These are phyloP conservation scores for Helleia helle DNA, from an alignment of 2,888 invertebrate species.

Conservation along the genomic window DNA sequence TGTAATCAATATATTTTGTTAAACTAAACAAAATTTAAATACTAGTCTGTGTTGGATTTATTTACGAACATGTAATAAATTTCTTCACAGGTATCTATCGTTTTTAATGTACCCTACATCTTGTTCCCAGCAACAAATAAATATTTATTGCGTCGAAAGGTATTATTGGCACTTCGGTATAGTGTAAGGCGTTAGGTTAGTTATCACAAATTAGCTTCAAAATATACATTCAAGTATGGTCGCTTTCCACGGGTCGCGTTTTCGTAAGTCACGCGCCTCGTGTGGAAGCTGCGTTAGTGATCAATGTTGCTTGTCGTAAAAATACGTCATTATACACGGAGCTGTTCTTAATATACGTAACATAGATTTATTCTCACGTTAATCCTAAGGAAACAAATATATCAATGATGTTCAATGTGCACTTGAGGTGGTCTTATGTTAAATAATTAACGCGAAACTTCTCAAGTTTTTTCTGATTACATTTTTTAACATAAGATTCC, in stretches of 20 bases:
- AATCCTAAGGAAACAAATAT: constrained; percentile 39
- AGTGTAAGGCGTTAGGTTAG: constrained; percentile 57
- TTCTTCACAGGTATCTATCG: not conserved
- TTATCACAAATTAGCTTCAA: constrained; percentile 66
- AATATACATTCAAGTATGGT: constrained; percentile 42
- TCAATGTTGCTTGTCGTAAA: constrained; percentile 64
- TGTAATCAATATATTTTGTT: too few species aligned
- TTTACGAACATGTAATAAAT: too few species aligned
- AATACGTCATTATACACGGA: constrained; percentile 46
- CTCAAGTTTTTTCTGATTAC: too few species aligned
- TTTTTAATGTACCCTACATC: not conserved
- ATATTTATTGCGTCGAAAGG: not conserved
- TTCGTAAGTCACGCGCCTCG: not conserved
- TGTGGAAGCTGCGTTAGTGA: constrained; percentile 35
- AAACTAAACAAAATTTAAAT: too few species aligned
- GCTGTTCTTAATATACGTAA: constrained; percentile 68
- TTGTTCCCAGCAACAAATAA: not conserved
- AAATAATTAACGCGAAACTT: too few species aligned
- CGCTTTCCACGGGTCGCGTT: not conserved
- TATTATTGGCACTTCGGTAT: constrained; percentile 26
- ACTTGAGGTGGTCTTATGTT: constrained; percentile 3
- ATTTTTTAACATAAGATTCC: not conserved
- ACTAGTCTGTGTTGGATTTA: too few species aligned
- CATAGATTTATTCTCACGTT: constrained; percentile 63
- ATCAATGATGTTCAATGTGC: constrained; percentile 31